phyloP scores from a whole-genome alignment of 2,888 invertebrate species.

The Parnassius glacialis region DNA sequence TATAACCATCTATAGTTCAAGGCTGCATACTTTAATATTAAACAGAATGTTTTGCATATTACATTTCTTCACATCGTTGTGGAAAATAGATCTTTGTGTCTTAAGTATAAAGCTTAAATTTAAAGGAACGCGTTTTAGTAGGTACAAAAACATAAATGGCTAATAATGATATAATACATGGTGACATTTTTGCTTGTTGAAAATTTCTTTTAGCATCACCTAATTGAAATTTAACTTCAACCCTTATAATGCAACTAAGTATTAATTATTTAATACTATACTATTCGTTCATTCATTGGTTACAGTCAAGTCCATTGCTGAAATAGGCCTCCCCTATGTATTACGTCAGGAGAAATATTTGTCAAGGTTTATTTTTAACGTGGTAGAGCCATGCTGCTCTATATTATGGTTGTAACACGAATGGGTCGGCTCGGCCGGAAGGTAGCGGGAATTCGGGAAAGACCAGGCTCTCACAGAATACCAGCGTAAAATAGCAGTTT shows the following conservation, averaged over 20 bases:
- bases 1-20: constrained; percentile 18
- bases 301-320: no score
- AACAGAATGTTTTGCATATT: constrained; percentile 6
- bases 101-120: background rate
- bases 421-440: no score
- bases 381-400: no score
- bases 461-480: no score
- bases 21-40: constrained; percentile 16
- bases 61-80: background rate
- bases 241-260: background rate
- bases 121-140: background rate
- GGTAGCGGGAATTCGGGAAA: no score
- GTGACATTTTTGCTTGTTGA: background rate
- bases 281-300: background rate
- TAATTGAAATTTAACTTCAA: background rate
- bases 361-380: no score
- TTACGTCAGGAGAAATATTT: no score
- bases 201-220: background rate
- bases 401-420: no score
- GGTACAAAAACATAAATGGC: background rate
- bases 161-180: no score
- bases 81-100: background rate
- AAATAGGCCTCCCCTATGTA: no score
- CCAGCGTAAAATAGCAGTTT: no score
- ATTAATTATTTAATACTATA: background rate